Percentiles rank a stretch among this genome's conserved stretches.
These are phyloP conservation scores for Catonia carolina DNA, from an alignment of 2,888 invertebrate genomes.

Conservation along the genomic window DNA sequence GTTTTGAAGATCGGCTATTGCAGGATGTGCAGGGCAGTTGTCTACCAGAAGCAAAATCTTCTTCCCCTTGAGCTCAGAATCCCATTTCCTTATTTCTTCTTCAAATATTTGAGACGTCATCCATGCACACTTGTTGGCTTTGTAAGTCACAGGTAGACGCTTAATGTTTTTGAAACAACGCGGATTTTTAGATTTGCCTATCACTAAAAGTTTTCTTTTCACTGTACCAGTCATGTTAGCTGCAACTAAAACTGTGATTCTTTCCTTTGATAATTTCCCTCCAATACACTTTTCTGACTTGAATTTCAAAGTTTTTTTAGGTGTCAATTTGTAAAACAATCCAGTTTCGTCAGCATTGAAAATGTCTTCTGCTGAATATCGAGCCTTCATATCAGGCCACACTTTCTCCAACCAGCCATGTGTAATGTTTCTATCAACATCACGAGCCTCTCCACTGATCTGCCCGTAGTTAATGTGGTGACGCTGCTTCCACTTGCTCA, in stretches of 20 bases:
- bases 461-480: no score
- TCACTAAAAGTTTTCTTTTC: not conserved
- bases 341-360: slow-evolving; percentile 7
- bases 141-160: not conserved
- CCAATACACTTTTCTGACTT: not conserved
- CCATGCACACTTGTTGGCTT: not conserved
- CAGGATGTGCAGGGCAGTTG: no score
- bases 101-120: no score
- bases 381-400: not conserved
- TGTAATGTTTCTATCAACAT: no score
- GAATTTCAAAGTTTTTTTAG: not conserved
- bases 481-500: no score
- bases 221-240: not conserved
- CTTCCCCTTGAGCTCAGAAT: no score
- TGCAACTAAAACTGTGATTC: slow-evolving; percentile 1
- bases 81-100: no score
- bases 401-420: slow-evolving; percentile 1
- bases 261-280: not conserved
- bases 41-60: no score
- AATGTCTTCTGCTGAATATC: slow-evolving; percentile 4
- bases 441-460: no score
- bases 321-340: not conserved
- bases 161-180: slow-evolving; percentile 9
- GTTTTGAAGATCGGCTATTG: no score
- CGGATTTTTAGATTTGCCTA: not conserved